Percentiles rank a stretch among this genome's conserved stretches.
phyloP scores from a whole-genome alignment of 2,888 invertebrate genomes.

The Agrilus cyanescens region DNA sequence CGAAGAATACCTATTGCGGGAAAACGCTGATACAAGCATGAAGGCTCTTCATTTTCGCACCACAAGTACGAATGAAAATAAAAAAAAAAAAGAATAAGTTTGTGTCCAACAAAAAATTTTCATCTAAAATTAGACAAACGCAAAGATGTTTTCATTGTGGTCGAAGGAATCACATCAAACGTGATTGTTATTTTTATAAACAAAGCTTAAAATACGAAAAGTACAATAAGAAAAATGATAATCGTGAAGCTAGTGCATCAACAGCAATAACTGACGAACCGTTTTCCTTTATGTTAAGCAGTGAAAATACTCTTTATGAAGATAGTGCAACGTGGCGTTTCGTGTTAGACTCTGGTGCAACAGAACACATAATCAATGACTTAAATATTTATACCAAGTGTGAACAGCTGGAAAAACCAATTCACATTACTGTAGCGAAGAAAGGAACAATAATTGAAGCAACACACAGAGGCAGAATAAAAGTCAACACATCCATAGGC shows the following conservation, averaged over 20 bases:
- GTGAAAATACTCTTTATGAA: too few relatives aligned
- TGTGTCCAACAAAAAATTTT: too few relatives aligned
- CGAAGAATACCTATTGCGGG: constrained; percentile 8
- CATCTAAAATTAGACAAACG: constrained; percentile 7
- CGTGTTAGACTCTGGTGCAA: not conserved
- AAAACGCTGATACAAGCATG: constrained; percentile 8
- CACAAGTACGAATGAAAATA: constrained; percentile 1
- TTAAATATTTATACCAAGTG: not conserved
- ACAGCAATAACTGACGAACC: too few relatives aligned
- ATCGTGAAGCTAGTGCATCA: too few relatives aligned
- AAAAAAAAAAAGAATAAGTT: too few relatives aligned
- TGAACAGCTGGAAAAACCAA: not conserved
- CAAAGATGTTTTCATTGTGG: constrained; percentile 4
- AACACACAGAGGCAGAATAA: not conserved
- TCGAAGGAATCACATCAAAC: not conserved
- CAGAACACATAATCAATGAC: not conserved
- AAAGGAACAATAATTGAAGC: not conserved
- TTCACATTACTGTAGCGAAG: not conserved
- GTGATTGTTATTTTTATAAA: not conserved
- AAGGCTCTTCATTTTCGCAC: constrained; percentile 7
- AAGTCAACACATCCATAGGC: constrained; percentile 1
- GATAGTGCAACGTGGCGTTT: not conserved
- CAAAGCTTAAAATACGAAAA: not conserved
- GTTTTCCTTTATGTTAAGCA: too few relatives aligned
- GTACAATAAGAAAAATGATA: not conserved